phyloP scores from a whole-genome alignment of 2,113 vertebrate species.

The Hippopotamus amphibius region DNA sequence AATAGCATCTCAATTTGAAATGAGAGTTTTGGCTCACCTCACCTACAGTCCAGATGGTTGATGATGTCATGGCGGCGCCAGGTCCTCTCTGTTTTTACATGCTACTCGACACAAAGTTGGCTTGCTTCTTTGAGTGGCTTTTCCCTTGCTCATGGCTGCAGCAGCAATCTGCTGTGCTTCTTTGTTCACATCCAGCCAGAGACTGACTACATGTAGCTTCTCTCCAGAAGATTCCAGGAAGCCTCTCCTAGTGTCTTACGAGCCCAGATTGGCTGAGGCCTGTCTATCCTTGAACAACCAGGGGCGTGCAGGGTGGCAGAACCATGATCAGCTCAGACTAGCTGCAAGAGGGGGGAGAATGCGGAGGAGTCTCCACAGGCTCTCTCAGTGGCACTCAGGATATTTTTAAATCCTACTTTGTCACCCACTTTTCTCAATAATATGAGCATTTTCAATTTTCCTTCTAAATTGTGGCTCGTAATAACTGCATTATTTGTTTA shows the following conservation, averaged over 20 bases:
- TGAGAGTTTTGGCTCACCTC: not conserved
- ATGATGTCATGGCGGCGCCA: not conserved
- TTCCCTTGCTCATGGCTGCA: not conserved
- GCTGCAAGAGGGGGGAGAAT: not conserved
- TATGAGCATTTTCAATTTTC: not conserved
- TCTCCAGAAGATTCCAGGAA: conserved; percentile 1
- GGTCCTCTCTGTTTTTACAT: not conserved
- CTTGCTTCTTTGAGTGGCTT: not conserved
- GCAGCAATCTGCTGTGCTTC: not conserved
- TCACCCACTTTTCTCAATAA: not conserved
- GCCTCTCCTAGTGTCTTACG: not conserved
- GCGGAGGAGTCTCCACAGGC: not conserved
- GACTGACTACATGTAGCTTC: not conserved
- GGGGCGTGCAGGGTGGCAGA: not conserved
- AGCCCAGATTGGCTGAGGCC: not conserved
- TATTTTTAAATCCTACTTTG: not conserved
- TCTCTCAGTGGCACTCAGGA: not conserved
- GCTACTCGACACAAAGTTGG: not conserved
- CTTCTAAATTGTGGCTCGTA: not conserved
- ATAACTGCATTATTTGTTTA: not conserved
- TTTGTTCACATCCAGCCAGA: not conserved
- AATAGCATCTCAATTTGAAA: not conserved
- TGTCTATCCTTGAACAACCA: not conserved
- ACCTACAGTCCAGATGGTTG: not conserved
- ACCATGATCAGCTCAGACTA: not conserved